Percentiles rank a stretch among this genome's conserved stretches.
phyloP scores from a whole-genome alignment of 2,888 invertebrate genomes.

The Nemotelus nigrinus region DNA sequence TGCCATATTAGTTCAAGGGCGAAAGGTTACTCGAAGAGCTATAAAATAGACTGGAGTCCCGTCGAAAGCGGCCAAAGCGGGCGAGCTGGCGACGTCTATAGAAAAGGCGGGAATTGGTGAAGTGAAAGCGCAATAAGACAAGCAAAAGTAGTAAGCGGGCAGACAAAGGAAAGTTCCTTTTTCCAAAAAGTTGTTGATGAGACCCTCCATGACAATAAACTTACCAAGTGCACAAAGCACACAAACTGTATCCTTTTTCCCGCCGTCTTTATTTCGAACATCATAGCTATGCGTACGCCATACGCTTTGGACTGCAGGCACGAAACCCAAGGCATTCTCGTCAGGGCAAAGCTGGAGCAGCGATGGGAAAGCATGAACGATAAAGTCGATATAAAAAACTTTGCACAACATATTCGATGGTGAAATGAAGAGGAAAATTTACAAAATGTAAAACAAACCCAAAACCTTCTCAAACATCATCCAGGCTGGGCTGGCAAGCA shows the following conservation, averaged over 20 bases:
- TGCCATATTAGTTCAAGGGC: slow-evolving; percentile 37
- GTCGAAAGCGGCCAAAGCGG: neutral
- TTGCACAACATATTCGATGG: slow-evolving; percentile 22
- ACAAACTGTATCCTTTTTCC: slow-evolving; percentile 16
- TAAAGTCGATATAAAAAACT: slow-evolving; percentile 3
- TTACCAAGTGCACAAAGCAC: slow-evolving; percentile 1
- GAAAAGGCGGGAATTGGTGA: neutral
- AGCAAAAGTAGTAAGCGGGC: slow-evolving; percentile 6
- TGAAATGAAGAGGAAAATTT: slow-evolving; percentile 33
- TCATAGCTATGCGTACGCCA: slow-evolving; percentile 18
- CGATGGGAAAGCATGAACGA: neutral
- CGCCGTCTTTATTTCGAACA: neutral
- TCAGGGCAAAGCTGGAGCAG: neutral
- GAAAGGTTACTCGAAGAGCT: slow-evolving; percentile 37
- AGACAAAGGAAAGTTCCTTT: slow-evolving; percentile 42
- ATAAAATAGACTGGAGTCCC: slow-evolving; percentile 22
- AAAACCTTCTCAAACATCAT: neutral
- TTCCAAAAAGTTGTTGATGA: slow-evolving; percentile 28
- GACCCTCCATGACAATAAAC: slow-evolving; percentile 22
- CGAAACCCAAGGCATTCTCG: neutral
- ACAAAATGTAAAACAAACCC: slow-evolving; percentile 39
- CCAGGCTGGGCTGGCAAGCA: neutral
- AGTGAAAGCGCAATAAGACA: neutral
- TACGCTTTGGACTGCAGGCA: neutral
- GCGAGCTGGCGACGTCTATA: neutral